phyloP scores from a whole-genome alignment of 2,113 vertebrate genomes.

The Ammospiza caudacuta region DNA sequence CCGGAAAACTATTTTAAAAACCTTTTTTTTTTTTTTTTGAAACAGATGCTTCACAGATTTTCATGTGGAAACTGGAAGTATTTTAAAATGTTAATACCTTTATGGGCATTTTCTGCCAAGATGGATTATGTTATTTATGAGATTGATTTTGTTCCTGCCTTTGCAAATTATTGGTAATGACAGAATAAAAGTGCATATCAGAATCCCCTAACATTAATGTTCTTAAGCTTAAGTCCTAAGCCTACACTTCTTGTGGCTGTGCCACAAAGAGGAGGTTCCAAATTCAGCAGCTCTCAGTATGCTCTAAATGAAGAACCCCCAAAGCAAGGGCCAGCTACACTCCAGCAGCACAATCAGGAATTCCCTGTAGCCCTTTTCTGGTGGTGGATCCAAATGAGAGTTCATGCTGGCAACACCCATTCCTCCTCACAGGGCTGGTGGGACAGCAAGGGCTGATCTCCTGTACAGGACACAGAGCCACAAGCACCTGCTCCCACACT shows the following conservation, averaged over 20 bases:
- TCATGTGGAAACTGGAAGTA: not conserved
- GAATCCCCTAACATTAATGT: not conserved
- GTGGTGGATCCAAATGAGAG: not conserved
- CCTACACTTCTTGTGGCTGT: not conserved
- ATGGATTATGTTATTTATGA: not conserved
- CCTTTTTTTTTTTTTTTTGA: not conserved
- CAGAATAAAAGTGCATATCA: not conserved
- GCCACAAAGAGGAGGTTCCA: not conserved
- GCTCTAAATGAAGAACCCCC: not conserved
- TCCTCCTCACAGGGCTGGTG: not conserved
- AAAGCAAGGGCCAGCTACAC: not conserved
- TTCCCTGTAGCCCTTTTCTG: not conserved
- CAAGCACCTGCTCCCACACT: not conserved
- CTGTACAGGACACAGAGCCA: not conserved
- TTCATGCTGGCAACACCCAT: not conserved
- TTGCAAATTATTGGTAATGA: not conserved
- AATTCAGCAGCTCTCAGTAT: not conserved
- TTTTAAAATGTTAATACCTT: not conserved
- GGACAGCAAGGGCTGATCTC: not conserved
- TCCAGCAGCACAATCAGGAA: not conserved
- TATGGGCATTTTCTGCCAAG: not conserved
- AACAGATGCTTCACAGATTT: not conserved
- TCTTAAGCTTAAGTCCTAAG: not conserved
- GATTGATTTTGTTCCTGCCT: not conserved
- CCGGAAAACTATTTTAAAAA: not conserved